Base-by-base conservation (phyloP, 23 tunicate genomes). In the Oikopleura dioica region DNA sequence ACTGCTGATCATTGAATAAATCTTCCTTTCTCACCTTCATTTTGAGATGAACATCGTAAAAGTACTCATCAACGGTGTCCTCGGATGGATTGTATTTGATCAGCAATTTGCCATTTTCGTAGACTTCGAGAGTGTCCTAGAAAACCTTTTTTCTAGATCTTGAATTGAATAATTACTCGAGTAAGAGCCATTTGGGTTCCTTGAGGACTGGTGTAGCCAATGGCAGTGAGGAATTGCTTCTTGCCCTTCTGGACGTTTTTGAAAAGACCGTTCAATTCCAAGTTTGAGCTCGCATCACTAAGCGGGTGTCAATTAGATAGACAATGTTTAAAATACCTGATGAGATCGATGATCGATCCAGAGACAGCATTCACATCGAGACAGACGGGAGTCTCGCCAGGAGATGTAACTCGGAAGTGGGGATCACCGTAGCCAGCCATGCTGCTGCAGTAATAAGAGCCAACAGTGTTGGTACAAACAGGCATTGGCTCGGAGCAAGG, bases 221-320 rank as follows among this genome's bases (percentile, higher is more conserved):
- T 63, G 30, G 72, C 72, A 2, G 16, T 63, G 33, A 63, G 16
- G 33, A 63, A 63, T 63, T 63, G 72, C 33, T 63, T 63, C 33
- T 63, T 63, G 72, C 72, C 72, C 33, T 63, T 63, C 4, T 63
- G 72, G 26, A 63, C 72, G 33, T 63, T 63, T 31, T 63, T 63
- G 72, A 63, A 63, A 12, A 12, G 72, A 24, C 30, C 72, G 26
- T 63, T 63, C 4, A 63, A 12, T 63, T 63, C 72, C 33, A 63
- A 28, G 30, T 23, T 12, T 2, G 72, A 16, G 16, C 26, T 23
- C 5, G 72, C 72, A 31, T 63, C 72, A 24, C 30, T 12, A 63
- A 12, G 26, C n/a, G n/a, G n/a, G n/a, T n/a, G n/a, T n/a, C n/a
- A n/a, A n/a, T n/a, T n/a, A n/a, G n/a, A n/a, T n/a, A n/a, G n/a